phyloP scores from a whole-genome alignment of 53 echinoderm and acorn worm genomes.

The Mesocentrotus franciscanus region DNA sequence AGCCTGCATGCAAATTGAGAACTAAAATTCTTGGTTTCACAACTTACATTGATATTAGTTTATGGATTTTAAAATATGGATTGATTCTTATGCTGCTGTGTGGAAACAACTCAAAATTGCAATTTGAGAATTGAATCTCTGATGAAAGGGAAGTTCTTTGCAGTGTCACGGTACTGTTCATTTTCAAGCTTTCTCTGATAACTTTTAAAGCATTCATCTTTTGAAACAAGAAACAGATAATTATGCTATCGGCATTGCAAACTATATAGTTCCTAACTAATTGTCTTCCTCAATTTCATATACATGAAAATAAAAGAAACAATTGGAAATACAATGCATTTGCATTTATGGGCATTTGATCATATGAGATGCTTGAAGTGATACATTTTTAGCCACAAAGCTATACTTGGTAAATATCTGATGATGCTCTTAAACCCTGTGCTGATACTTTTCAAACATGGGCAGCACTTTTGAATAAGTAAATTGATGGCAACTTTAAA shows the following conservation, averaged over 20 bases:
- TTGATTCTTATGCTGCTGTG: too few relatives aligned
- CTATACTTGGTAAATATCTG: too few relatives aligned
- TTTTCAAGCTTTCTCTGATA: not conserved
- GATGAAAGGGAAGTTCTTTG: not conserved
- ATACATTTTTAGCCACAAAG: not conserved
- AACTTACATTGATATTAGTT: too few relatives aligned
- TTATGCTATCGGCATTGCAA: not conserved
- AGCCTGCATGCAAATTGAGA: too few relatives aligned
- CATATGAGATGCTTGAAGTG: not conserved
- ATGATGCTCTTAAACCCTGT: too few relatives aligned
- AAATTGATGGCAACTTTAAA: too few relatives aligned
- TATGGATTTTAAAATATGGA: too few relatives aligned
- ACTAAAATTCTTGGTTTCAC: too few relatives aligned
- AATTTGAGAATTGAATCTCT: not conserved
- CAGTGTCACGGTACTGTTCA: not conserved
- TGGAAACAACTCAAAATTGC: too few relatives aligned
- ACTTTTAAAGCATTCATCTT: too few relatives aligned
- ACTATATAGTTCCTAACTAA: not conserved
- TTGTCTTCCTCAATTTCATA: not conserved
- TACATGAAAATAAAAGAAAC: not conserved
- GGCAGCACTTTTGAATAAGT: too few relatives aligned
- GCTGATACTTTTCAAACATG: too few relatives aligned
- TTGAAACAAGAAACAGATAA: not conserved
- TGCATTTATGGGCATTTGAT: not conserved
- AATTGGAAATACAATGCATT: not conserved